Base-by-base conservation (phyloP, 2,888 invertebrate species). In the Tetheella fluctuosa region DNA sequence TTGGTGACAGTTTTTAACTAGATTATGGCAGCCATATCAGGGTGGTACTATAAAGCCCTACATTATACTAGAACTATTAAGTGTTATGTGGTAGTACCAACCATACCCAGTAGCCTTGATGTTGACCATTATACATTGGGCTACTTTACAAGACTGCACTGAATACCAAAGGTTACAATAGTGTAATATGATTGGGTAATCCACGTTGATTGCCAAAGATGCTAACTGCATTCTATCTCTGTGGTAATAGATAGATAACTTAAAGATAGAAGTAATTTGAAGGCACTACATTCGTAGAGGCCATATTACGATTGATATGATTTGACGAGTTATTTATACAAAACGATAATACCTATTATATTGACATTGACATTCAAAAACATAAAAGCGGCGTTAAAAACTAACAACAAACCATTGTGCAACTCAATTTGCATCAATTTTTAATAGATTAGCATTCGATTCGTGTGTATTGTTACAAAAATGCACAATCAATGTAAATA, bases 191-290 rank as follows among this genome's bases (percentile, higher is more conserved):
- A 48, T 48, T 48, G 20, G 48, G 20, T 48, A 20, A 48, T 48
- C n/a, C n/a, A 39, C n/a, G 39, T 39, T 20, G 48, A 20, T 48
- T 48, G 48, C 48, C 48, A 48, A 48, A 10, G 48, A 48, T 48
- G 48, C 48, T 48, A 48, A 48, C 48, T 48, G 48, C 48, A 48
- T 48, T 17, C 0, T 48, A 48, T 10, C 6, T 5, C 6, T 42
- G 20, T 48, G 20, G 48, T n/a, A 20, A 48, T 48, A 17, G 1
- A 48, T 48, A 8, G 17, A 20, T 48, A 25, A 39, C 39, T 39
- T 39, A 39, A 15, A 12, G 39, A 39, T 39, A 15, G 39, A 39
- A 15, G n/a, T 15, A 5, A 17, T 42, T 17, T 42, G n/a, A 42
- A n/a, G n/a, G n/a, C n/a, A n/a, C n/a, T n/a, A n/a, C n/a, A n/a